These are phyloP conservation scores for Platycercus adscitus DNA, from an alignment of 2,113 vertebrate genomes.

Conservation along the genomic window DNA sequence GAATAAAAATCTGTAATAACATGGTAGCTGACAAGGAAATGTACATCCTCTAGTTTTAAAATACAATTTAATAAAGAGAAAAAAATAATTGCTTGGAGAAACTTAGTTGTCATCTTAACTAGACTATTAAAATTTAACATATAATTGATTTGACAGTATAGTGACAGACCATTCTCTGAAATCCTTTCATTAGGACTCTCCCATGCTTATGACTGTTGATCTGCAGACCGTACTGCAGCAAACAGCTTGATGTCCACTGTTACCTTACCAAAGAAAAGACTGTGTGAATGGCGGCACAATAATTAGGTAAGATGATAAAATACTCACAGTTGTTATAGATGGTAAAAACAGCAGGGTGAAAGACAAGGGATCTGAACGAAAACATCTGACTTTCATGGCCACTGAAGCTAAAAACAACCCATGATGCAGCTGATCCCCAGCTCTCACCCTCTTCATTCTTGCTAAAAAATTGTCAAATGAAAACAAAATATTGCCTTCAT, in stretches of 20 bases:
- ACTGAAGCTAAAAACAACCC: background rate
- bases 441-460: background rate
- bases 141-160: background rate
- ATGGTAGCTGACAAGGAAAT: background rate
- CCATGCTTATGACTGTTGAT: background rate
- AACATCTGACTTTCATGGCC: background rate
- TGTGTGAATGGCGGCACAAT: background rate
- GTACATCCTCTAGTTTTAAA: background rate
- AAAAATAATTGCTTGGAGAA: background rate
- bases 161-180: background rate
- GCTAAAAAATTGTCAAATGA: background rate
- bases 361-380: background rate
- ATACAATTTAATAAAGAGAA: background rate
- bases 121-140: background rate
- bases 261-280: background rate
- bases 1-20: background rate
- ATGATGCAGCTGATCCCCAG: background rate
- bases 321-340: background rate
- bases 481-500: background rate
- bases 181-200: background rate
- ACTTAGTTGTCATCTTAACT: background rate
- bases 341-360: background rate
- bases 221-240: background rate
- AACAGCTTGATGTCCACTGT: background rate
- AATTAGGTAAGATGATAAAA: background rate